Conservation (phyloP, 2,113 vertebrate genomes). For the Embiotoca jacksoni region DNA sequence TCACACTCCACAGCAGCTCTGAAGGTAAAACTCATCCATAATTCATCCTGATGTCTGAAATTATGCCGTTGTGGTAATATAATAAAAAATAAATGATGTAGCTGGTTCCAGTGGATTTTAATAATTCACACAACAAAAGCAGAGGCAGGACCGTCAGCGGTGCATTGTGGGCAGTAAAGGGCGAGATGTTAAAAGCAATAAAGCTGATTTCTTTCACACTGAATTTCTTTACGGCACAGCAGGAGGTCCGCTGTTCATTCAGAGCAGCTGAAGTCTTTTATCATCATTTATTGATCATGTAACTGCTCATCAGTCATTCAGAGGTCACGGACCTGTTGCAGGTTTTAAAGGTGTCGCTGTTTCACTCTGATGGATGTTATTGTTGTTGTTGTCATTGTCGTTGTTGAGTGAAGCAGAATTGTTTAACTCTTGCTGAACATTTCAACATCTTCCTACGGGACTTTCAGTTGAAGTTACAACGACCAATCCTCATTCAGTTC, state of each 20-base stretch:
- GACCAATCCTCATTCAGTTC: no score
- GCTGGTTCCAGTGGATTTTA: slow-evolving; percentile 54
- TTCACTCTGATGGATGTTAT: no score
- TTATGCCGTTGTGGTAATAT: slow-evolving; percentile 67
- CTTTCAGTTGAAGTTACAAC: no score
- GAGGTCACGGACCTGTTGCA: no score
- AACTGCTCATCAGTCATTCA: background rate
- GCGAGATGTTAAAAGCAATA: slow-evolving; percentile 39
- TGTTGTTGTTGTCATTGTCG: no score
- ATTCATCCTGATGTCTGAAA: slow-evolving; percentile 64
- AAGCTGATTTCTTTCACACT: slow-evolving; percentile 37
- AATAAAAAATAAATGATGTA: slow-evolving; percentile 69
- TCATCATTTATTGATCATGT: background rate
- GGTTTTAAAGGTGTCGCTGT: no score
- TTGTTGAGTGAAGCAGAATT: no score
- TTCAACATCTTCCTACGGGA: no score
- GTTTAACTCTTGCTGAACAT: no score
- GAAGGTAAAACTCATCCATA: slow-evolving; percentile 67
- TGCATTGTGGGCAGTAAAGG: slow-evolving; percentile 29
- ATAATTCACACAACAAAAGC: slow-evolving; percentile 66
- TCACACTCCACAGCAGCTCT: background rate
- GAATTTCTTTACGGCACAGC: no score
- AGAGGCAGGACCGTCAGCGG: background rate
- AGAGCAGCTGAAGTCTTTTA: background rate
- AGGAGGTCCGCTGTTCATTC: background rate